Evolutionary conservation across 2,888 invertebrate genomes (phyloP), one percentile per base, ranked within the genome.

Genomic region (Venusia cambrica): DNA sequence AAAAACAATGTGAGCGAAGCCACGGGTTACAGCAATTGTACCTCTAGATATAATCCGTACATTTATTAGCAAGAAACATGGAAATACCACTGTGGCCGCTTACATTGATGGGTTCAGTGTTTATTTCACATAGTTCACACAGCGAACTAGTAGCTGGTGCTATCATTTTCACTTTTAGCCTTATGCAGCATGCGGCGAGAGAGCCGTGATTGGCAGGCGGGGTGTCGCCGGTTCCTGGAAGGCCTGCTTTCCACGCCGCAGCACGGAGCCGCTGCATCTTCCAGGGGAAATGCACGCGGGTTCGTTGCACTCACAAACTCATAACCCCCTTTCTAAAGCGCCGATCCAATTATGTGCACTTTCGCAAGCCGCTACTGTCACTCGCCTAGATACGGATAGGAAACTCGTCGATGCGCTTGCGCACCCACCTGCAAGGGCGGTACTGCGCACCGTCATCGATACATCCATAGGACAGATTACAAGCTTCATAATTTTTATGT

Each of bases 321-420:
- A 79, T 87, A 87, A 87, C 87, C 87, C 87, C 84, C 85, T 87
- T 87, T 85, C 85, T 80, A 84, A 83, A 84, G 87, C 83, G 70
- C 73, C 83, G 84, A 85, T 84, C 80, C 84, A 87, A 87, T 87
- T 85, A 85, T 87, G 81, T 87, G 85, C 84, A 87, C 87, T 87
- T 87, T 87, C 87, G 84, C 84, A 83, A 85, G 80, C 77, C 68
- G 76, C 83, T 81, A 81, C 85, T 83, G 84, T 83, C 84, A 78
- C 79, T 84, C 76, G 85, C 87, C 87, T 87, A 87, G 85, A 84
- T 84, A 84, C 81, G 74, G 73, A 79, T 85, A 84, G 85, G 79
- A 80, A 81, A 84, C 84, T 75, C 70, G 26, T 25, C 34, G 66
- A 73, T 74, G 73, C 74, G 73, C 74, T 68, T 44, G 77, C 70